Base-by-base conservation (phyloP, 2,888 invertebrate genomes). In the Cheilosia urbana region DNA sequence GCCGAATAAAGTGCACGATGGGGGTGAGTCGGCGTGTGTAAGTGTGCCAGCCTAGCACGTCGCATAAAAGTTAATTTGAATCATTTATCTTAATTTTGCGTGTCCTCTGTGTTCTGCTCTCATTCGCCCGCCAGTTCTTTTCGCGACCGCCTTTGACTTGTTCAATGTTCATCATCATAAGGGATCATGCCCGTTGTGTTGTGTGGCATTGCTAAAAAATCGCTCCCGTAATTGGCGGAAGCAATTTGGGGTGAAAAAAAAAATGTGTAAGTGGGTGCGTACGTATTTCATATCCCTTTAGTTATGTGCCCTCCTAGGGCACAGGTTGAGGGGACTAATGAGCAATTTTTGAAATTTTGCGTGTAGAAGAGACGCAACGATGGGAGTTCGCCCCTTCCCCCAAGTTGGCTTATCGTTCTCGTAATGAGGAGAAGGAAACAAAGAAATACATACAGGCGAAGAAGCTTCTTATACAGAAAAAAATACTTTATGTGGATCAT, bases 41-140 rank as follows among this genome's bases (percentile, higher is more conserved):
- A 84, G 83, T 75, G 72, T 68, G 73, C 21, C 68, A 62, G 68
- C 60, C 69, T 76, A 84, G 63, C 76, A 81, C 85, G 76, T 85
- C 62, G 72, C 71, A 77, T 66, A 81, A 72, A 85, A 85, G 85
- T 85, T 85, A 85, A 85, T 85, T 85, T 81, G 76, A 77, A 77
- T 85, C 85, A 85, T 85, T 85, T 85, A 85, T 85, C 85, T 85
- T 85, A 85, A 81, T 85, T 85, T 81, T 81, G 66, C 75, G 80
- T 81, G 81, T 81, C 81, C 81, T 85, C 55, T 66, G 66, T 72
- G 76, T 47, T 71, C 47, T 47, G 69, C 40, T 69, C 57, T 77
- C 66, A 40, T 66, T 60, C 53, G 42, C 51, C 49, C 11, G 62
- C 55, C 42, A 40, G 68, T 72, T 55, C 7, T 34, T 19, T 55